Evolutionary conservation across 2,113 vertebrate species (phyloP).

Genomic region (Esox niger): DNA sequence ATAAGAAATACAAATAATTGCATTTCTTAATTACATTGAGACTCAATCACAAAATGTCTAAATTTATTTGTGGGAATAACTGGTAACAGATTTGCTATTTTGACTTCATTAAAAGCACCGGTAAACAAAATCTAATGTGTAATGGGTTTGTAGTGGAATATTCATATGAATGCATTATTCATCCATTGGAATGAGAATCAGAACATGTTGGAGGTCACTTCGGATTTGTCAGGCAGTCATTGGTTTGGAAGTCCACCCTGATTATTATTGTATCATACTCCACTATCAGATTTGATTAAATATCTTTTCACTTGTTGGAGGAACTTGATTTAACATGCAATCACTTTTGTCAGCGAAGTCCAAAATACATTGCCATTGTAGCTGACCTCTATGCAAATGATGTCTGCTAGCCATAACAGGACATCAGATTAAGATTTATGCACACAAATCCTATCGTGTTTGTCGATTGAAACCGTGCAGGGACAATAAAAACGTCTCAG

Average conservation of each 20-base stretch:
- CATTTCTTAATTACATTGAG: no score
- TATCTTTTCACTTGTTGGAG: constrained; percentile 35
- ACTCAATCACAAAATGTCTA: no score
- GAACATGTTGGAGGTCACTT: background rate
- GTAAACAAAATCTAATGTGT: background rate
- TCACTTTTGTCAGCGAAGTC: constrained; percentile 42
- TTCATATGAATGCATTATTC: constrained; percentile 5
- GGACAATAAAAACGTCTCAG: constrained; percentile 9
- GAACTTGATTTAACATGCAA: constrained; percentile 43
- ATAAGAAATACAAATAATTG: no score
- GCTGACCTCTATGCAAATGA: background rate
- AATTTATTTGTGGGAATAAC: no score
- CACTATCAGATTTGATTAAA: constrained; percentile 52
- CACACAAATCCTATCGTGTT: constrained; percentile 7
- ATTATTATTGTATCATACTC: constrained; percentile 51
- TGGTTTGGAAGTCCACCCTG: no score
- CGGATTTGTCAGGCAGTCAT: no score
- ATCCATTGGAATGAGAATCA: background rate
- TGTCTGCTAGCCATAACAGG: no score
- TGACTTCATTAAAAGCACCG: no score
- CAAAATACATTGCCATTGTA: constrained; percentile 32
- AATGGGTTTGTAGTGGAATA: background rate
- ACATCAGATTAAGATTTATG: constrained; percentile 14
- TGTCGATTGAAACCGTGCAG: constrained; percentile 10
- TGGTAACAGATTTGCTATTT: no score